Percentiles rank a stretch among this genome's conserved stretches.
Evolutionary conservation across 2,113 vertebrate species (phyloP).

Genomic region (Recurvirostra avosetta): DNA sequence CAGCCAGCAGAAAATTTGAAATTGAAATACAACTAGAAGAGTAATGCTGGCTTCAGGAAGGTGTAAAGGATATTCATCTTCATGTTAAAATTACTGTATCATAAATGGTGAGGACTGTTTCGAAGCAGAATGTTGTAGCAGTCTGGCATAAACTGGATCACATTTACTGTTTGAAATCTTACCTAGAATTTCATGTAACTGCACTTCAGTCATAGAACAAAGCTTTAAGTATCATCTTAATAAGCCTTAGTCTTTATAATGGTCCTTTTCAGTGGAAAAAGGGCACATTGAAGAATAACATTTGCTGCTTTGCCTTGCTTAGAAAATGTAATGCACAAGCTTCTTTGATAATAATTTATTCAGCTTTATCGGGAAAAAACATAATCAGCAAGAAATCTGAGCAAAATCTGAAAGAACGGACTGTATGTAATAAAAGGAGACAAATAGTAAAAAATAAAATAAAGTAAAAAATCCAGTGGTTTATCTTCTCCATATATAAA

Average conservation of each 20-base stretch:
- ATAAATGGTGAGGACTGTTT: background rate
- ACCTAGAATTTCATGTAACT: background rate
- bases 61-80: background rate
- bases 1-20: background rate
- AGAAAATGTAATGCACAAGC: background rate
- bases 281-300: background rate
- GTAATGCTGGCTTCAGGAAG: background rate
- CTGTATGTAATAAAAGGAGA: background rate
- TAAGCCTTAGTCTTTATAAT: background rate
- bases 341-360: background rate
- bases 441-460: background rate
- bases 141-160: background rate
- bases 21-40: background rate
- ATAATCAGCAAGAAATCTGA: background rate
- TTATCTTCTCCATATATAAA: background rate
- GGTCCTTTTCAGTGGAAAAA: background rate
- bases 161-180: background rate
- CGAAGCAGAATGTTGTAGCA: background rate
- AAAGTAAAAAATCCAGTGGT: background rate
- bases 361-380: background rate
- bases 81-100: background rate
- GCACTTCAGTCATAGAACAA: background rate
- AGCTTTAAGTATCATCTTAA: background rate
- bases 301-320: background rate
- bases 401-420: background rate